phyloP scores from a whole-genome alignment of 1,140 invertebrate species.

The Drosophila lacertosa region DNA sequence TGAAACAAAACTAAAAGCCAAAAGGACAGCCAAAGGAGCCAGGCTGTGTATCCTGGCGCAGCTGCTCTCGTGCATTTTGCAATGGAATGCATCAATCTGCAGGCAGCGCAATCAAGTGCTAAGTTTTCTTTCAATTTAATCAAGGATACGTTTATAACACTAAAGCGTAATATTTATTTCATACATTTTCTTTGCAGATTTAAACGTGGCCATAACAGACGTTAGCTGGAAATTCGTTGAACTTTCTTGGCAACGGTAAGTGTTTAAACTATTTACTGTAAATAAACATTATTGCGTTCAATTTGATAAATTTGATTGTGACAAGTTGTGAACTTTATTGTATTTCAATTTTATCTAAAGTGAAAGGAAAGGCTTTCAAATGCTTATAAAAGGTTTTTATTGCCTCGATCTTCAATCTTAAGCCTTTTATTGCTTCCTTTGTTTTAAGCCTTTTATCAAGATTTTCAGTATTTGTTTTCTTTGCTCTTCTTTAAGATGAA shows the following conservation, averaged over 20 bases:
- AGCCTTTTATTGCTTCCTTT: no score
- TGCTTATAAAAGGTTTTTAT: no score
- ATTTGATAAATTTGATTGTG: no score
- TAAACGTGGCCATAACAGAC: constrained; percentile 29
- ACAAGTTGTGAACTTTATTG: no score
- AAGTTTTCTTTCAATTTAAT: constrained; percentile 33
- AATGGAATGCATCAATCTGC: constrained; percentile 45
- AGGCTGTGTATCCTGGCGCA: no score
- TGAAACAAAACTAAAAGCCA: constrained; percentile 65
- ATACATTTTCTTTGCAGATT: constrained; percentile 44
- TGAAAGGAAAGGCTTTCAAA: no score
- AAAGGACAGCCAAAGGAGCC: constrained; percentile 2
- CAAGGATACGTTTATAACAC: constrained; percentile 5
- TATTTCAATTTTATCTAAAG: no score
- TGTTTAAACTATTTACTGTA: background rate
- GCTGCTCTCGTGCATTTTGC: constrained; percentile 1
- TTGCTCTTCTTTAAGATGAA: background rate
- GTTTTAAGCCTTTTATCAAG: no score
- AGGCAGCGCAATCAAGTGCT: constrained; percentile 35
- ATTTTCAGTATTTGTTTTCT: no score
- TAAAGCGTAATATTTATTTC: constrained; percentile 31
- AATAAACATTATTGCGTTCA: no score
- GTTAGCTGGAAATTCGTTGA: constrained; percentile 29
- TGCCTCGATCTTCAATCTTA: no score
- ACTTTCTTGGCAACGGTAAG: constrained; percentile 58